These are phyloP conservation scores for Cheirogaleus major DNA, from an alignment of 2,797 vertebrate genomes.

Conservation along the genomic window DNA sequence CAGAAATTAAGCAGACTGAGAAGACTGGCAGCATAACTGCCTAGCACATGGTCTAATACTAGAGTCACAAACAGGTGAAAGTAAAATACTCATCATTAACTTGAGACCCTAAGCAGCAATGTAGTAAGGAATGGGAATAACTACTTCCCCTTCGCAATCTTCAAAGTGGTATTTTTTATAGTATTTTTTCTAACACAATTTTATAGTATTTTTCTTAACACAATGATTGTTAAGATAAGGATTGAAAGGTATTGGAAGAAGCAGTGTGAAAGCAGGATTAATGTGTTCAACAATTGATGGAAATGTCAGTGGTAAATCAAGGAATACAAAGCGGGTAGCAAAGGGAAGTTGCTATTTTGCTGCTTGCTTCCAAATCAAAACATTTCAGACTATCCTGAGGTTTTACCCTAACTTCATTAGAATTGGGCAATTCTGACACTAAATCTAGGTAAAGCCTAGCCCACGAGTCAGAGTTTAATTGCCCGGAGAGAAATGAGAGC, in stretches of 20 bases:
- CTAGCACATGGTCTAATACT: background rate
- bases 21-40: background rate
- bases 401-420: background rate
- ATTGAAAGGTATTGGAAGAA: background rate
- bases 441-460: background rate
- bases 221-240: background rate
- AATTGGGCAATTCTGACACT: background rate
- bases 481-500: background rate
- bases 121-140: background rate
- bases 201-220: background rate
- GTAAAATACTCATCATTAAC: background rate
- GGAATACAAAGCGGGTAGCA: background rate
- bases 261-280: background rate
- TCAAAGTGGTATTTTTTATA: background rate
- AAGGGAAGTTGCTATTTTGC: background rate
- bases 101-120: background rate
- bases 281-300: background rate
- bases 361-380: background rate
- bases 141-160: background rate
- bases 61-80: background rate
- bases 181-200: background rate
- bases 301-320: background rate
- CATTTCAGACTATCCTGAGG: background rate
- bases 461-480: background rate
- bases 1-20: background rate